Conservation (phyloP, 2,888 invertebrate genomes). For the Pimpla rufipes region DNA sequence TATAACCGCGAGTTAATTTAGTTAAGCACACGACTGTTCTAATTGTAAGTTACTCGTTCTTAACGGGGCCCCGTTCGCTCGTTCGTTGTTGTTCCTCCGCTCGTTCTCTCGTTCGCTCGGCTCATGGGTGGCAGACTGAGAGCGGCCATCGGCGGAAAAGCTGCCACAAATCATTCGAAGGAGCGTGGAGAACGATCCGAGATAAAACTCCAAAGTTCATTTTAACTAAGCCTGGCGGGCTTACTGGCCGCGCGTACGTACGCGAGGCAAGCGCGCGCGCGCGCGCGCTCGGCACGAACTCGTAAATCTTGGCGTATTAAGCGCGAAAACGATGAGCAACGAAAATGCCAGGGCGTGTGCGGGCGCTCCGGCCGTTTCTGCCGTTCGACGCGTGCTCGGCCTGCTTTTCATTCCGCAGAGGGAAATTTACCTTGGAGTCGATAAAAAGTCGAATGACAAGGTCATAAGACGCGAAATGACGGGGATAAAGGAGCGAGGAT, state of each 20-base stretch:
- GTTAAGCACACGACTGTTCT: conserved; percentile 60
- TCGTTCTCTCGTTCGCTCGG: conserved; percentile 16
- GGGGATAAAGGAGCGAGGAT: not conserved
- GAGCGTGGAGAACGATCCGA: conserved; percentile 57
- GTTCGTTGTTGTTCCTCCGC: conserved; percentile 13
- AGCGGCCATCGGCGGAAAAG: conserved; percentile 49
- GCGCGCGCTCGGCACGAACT: conserved; percentile 34
- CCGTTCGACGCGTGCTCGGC: conserved; percentile 1
- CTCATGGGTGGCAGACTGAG: not conserved
- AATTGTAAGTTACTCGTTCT: conserved; percentile 66
- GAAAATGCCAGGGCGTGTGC: conserved; percentile 46
- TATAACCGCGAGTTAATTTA: conserved; percentile 65
- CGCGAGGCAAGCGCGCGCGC: conserved; percentile 20
- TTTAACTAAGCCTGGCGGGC: conserved; percentile 56
- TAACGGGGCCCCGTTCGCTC: conserved; percentile 42
- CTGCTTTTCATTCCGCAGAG: conserved; percentile 14
- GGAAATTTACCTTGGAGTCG: conserved; percentile 44
- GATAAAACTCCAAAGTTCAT: conserved; percentile 67
- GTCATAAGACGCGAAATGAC: not conserved
- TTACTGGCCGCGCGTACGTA: conserved; percentile 39
- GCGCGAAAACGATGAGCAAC: conserved; percentile 59
- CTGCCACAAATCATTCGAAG: conserved; percentile 65
- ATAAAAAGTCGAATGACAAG: conserved; percentile 37
- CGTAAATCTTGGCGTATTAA: conserved; percentile 65
- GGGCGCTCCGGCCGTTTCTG: not conserved